A percentile compares a stretch with the other conserved stretches of the same genome.
phyloP scores from a whole-genome alignment of 1,140 invertebrate species.

The Ostrea denselamellosa region DNA sequence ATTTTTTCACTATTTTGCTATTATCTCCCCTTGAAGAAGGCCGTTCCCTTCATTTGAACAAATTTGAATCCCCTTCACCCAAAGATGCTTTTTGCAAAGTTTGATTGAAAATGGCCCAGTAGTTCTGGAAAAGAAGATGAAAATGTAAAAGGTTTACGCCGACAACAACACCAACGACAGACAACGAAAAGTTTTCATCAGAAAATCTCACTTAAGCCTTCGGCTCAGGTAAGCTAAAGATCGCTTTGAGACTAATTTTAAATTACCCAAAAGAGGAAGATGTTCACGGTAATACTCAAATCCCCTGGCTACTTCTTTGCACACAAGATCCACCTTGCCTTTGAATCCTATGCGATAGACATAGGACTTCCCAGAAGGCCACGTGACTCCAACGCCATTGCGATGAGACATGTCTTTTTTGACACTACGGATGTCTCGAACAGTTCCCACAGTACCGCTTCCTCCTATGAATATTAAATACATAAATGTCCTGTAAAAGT shows the following conservation, averaged over 20 bases:
- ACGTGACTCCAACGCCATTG: constrained; percentile 37
- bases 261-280: constrained; percentile 26
- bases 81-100: too few species aligned
- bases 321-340: constrained; percentile 43
- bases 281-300: constrained; percentile 41
- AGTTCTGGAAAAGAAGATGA: too few species aligned
- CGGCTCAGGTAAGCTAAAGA: too few species aligned
- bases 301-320: constrained; percentile 38
- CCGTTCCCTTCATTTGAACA: too few species aligned
- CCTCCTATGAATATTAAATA: neutral
- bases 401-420: constrained; percentile 35
- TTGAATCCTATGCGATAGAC: constrained; percentile 42
- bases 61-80: too few species aligned
- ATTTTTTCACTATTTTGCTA: too few species aligned
- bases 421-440: constrained; percentile 30
- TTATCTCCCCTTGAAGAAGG: too few species aligned
- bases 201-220: too few species aligned
- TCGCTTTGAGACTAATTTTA: neutral
- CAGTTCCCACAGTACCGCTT: neutral
- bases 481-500: neutral
- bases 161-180: too few species aligned
- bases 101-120: too few species aligned
- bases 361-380: neutral
- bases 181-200: too few species aligned
- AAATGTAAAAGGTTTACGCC: too few species aligned